Evolutionary conservation across 2,888 invertebrate genomes (phyloP), one percentile per base, ranked within the genome.

Genomic region (Ctena decussata): DNA sequence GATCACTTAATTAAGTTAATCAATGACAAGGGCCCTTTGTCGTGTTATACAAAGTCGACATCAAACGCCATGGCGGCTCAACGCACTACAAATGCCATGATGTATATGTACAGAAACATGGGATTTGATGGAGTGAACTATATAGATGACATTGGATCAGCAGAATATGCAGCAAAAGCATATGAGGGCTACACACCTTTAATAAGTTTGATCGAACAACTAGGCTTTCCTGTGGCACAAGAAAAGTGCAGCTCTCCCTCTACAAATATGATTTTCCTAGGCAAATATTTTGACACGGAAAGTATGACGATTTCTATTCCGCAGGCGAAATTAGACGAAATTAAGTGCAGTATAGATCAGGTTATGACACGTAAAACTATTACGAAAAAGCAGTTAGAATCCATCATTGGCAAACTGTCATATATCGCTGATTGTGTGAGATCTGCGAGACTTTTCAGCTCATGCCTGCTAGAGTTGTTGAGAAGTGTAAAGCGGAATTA

Each of bases 111-210:
- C 24, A 69, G 49, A 32, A 44, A 77, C 46, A 46, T 49, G 37
- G 77, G 77, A n/a, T 77, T 27, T 49, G 35, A 70, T 49, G 77
- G 70, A 35, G 46, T 77, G 2, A 77, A 77, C 32, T 70, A 77
- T 44, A 77, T 77, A n/a, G 77, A 70, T 35, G 77, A 77, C 44
- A 77, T 70, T 6, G 77, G 77, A 35, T 70, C 70, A 49, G 77
- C 77, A n/a, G 70, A 77, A n/a, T n/a, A n/a, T n/a, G n/a, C n/a
- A n/a, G n/a, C n/a, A n/a, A n/a, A n/a, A n/a, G n/a, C n/a, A n/a
- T n/a, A n/a, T 41, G 53, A 53, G 5, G 53, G 53, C 21, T 53
- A 53, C 21, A n/a, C 8, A 53, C 12, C 53, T 5, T n/a, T 53
- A 53, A n/a, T 53, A 53, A 3, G 21, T 3, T 53, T 53, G 53